Evolutionary conservation across 2,888 invertebrate genomes (phyloP), one percentile per base, ranked within the genome.

Genomic region (Rhopalosiphum nymphaeae): DNA sequence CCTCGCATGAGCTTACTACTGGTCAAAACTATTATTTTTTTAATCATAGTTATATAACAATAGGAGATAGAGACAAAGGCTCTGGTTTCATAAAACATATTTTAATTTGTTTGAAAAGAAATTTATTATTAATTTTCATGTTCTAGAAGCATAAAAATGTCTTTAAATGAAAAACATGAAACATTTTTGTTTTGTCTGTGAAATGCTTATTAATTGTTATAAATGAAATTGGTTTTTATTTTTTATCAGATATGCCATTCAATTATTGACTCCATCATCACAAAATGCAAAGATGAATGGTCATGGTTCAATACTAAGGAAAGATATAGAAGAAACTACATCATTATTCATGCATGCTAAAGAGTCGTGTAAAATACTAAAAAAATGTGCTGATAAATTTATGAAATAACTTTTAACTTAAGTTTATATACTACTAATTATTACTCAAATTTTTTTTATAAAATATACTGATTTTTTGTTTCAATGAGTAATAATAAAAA

Each of bases 271-370:
- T 5, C 99, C 99, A 0, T 98, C 98, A 29, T 97, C 97, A 95
- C 97, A 99, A 95, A 96, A 99, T 95, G 98, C 99, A 36, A 98
- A 98, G 96, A 98, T 99, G 61, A 99, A 98, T 96, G 99, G 99
- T 21, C 97, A 98, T 95, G 96, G 97, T 56, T 96, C 96, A 95
- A 98, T 99, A 95, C 96, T 97, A 46, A 97, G 97, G 95, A 97
- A 97, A 94, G 99, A 99, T 96, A 97, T 99, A 78, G 97, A 97
- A 57, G 98, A 99, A 96, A 98, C 98, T 21, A 97, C 97, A 95
- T 96, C 97, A 61, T 96, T 99, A 42, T 99, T 99, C 96, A 97
- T 99, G 95, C 99, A 99, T 96, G 99, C 99, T 46, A 99, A 99
- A 96, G 97, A 99, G 61, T 99, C 99, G 0, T 98, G 99, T 0